Conservation (phyloP, 2,888 invertebrate species). For the Gibbula magus region DNA sequence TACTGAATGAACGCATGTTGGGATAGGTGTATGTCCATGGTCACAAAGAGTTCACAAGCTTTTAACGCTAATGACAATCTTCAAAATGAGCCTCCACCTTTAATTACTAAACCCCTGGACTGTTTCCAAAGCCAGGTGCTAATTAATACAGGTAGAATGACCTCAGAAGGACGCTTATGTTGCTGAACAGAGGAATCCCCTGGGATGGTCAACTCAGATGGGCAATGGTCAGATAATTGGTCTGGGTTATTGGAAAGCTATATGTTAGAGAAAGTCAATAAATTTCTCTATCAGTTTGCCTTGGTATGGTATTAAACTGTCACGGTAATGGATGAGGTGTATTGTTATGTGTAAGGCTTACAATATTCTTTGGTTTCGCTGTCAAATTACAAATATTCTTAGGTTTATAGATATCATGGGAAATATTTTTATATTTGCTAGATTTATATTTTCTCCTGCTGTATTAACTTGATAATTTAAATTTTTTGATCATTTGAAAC, state of each 20-base stretch:
- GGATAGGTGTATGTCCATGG: too few relatives aligned
- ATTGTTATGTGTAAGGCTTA: not conserved
- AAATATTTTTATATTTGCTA: too few relatives aligned
- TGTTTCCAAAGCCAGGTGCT: not conserved
- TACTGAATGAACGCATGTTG: too few relatives aligned
- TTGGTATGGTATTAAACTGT: not conserved
- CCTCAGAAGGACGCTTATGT: not conserved
- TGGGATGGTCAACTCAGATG: not conserved
- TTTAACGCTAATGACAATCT: not conserved
- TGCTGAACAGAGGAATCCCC: not conserved
- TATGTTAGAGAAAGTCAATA: too few relatives aligned
- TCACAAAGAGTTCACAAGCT: not conserved
- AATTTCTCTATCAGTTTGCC: too few relatives aligned
- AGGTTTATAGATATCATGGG: not conserved
- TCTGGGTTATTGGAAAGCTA: not conserved
- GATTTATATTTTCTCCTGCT: too few relatives aligned
- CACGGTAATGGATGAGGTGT: not conserved
- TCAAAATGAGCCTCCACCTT: not conserved
- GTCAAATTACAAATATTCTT: not conserved
- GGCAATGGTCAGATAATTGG: not conserved
- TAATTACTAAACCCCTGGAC: not conserved
- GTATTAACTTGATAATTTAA: too few relatives aligned
- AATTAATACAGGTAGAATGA: slow-evolving; percentile 7
- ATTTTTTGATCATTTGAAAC: too few relatives aligned
- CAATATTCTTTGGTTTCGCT: not conserved